phyloP scores from a whole-genome alignment of 2,797 vertebrate genomes.

The Luscinia megarhynchos region DNA sequence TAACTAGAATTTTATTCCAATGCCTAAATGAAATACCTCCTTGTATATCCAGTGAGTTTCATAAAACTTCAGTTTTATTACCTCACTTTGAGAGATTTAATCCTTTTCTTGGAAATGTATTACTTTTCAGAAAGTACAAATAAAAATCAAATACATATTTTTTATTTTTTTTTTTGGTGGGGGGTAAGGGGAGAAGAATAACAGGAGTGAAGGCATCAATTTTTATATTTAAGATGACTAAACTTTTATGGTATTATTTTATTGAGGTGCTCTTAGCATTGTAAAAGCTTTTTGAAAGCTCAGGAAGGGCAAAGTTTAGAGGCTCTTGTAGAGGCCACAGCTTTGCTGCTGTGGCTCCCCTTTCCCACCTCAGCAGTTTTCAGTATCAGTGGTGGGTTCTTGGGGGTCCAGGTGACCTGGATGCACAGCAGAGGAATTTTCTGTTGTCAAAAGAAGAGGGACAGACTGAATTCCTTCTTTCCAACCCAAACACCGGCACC shows the following conservation, averaged over 20 bases:
- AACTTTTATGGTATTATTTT: background rate
- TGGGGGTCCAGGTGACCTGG: background rate
- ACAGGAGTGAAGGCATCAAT: background rate
- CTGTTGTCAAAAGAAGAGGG: background rate
- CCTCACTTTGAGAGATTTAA: conserved; percentile 56
- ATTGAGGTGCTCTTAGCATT: background rate
- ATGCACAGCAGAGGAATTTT: fast-evolving
- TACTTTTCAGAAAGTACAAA: conserved; percentile 51
- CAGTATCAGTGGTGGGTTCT: background rate
- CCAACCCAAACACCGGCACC: no score
- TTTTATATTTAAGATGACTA: background rate
- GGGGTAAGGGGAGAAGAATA: background rate
- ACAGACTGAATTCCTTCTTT: background rate
- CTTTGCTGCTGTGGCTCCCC: fast-evolving
- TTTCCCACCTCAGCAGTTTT: no score
- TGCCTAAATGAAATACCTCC: conserved; percentile 61
- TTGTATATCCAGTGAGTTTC: conserved; percentile 50
- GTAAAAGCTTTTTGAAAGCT: background rate
- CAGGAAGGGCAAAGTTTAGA: background rate
- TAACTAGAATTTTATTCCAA: conserved; percentile 53
- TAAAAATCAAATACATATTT: conserved; percentile 55
- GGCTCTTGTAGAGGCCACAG: background rate
- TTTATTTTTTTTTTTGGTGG: background rate
- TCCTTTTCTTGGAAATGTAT: conserved; percentile 48
- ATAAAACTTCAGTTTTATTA: conserved; percentile 59